These are phyloP conservation scores for Brevimyrus niger DNA, from an alignment of 2,113 vertebrate species.

Conservation along the genomic window DNA sequence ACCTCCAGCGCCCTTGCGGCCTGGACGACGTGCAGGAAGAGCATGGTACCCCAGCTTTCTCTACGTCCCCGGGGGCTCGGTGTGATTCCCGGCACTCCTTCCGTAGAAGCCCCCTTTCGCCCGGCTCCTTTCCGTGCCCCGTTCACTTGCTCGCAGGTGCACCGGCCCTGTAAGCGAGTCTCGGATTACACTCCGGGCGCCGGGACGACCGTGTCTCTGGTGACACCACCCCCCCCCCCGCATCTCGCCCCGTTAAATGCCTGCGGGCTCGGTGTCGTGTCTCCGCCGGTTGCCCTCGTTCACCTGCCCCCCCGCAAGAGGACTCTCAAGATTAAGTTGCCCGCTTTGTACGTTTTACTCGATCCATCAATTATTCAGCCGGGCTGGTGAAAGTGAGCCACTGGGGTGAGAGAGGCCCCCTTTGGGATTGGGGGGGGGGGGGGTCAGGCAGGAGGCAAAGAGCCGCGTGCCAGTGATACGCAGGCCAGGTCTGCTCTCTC, in stretches of 20 bases:
- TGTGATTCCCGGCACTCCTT: not conserved
- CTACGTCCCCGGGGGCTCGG: not conserved
- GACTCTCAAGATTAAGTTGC: slow-evolving; percentile 53
- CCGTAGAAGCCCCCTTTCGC: not conserved
- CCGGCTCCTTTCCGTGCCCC: not conserved
- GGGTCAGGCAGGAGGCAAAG: not conserved
- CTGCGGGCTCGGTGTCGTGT: not conserved
- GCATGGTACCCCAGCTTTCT: not conserved
- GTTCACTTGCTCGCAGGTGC: not conserved
- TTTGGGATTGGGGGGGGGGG: not conserved
- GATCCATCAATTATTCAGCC: slow-evolving; percentile 60
- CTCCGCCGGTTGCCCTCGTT: not conserved
- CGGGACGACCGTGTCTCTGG: not conserved
- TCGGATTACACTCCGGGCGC: not conserved
- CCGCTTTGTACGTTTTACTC: slow-evolving; percentile 52
- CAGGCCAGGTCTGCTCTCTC: not conserved
- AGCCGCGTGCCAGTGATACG: not conserved
- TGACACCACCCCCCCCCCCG: not conserved
- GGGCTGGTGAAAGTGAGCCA: slow-evolving; percentile 46
- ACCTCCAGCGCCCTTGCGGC: not conserved
- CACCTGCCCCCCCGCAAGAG: not conserved
- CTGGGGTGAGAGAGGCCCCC: slow-evolving; percentile 42
- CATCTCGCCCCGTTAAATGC: not conserved
- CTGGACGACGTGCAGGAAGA: not conserved
- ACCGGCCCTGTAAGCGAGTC: not conserved